phyloP scores from a whole-genome alignment of 2,888 invertebrate genomes.

The Taphrorychus bicolor region DNA sequence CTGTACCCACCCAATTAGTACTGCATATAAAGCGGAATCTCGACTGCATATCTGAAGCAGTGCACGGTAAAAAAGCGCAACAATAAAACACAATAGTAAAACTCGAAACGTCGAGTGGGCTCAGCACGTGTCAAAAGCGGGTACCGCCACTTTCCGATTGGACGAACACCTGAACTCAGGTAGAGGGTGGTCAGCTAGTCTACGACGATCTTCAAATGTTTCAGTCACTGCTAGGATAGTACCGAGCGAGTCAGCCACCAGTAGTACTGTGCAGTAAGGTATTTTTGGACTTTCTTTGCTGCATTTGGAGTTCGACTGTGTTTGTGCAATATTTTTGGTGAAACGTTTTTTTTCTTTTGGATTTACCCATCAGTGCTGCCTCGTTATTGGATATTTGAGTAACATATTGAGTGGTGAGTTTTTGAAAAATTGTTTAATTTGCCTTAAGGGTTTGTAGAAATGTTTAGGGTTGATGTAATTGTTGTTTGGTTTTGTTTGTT shows the following conservation, averaged over 20 bases:
- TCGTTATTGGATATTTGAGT: too few relatives aligned
- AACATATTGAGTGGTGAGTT: too few relatives aligned
- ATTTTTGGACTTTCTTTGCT: conserved; percentile 4
- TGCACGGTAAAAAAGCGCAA: conserved; percentile 25
- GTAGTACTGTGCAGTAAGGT: not conserved
- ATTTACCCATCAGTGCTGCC: too few relatives aligned
- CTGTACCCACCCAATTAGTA: conserved; percentile 37
- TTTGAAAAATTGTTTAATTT: too few relatives aligned
- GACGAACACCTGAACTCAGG: conserved; percentile 39
- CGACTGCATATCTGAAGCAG: conserved; percentile 28
- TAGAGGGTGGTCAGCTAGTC: conserved; percentile 41
- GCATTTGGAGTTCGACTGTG: not conserved
- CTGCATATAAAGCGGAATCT: conserved; percentile 36
- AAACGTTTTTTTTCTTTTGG: not conserved
- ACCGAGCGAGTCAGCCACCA: conserved; percentile 19
- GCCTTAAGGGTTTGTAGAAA: too few relatives aligned
- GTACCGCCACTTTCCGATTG: conserved; percentile 7
- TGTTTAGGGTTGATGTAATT: too few relatives aligned
- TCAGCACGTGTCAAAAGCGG: conserved; percentile 38
- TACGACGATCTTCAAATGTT: conserved; percentile 38
- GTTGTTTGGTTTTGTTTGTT: too few relatives aligned
- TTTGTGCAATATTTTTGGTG: conserved; percentile 1
- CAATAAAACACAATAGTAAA: conserved; percentile 26
- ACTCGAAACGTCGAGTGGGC: conserved; percentile 21
- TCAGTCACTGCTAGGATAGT: conserved; percentile 25